Evolutionary conservation across 23 tunicate genomes (phyloP).

Genomic region (Diplosoma virens): DNA sequence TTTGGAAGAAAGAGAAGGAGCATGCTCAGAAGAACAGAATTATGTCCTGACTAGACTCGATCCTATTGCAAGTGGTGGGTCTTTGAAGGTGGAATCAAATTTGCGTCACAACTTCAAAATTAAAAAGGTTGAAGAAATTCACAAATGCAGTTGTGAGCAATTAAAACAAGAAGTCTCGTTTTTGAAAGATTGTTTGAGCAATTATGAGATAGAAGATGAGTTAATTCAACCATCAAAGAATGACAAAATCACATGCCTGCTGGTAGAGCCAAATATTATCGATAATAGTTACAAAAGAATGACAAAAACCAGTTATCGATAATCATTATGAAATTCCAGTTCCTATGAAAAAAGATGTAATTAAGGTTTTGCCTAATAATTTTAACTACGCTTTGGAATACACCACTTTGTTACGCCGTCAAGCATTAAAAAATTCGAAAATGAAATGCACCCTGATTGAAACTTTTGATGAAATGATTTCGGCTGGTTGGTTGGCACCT

Average conservation of each 20-base stretch:
- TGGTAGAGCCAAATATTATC: background rate
- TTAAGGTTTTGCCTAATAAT: conserved; percentile 4
- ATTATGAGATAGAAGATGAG: background rate
- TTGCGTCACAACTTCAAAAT: no score
- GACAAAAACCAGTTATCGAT: no score
- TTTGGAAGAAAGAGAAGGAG: background rate
- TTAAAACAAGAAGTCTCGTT: background rate
- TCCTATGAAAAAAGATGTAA: background rate
- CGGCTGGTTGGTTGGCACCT: background rate
- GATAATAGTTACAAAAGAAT: no score
- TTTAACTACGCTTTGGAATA: background rate
- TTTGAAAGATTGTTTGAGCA: background rate
- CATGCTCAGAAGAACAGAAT: background rate
- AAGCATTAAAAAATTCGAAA: background rate
- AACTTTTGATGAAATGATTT: background rate
- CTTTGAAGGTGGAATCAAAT: background rate
- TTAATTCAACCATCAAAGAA: background rate
- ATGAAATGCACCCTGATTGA: background rate
- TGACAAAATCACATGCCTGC: background rate
- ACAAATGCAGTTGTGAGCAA: background rate
- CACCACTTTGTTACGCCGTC: background rate
- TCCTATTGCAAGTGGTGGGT: background rate
- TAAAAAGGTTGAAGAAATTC: background rate
- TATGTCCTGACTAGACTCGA: background rate
- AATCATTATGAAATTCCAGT: conserved; percentile 14